Conservation (phyloP, 2,888 invertebrate species). For the Enoplolaimus lenunculus region DNA sequence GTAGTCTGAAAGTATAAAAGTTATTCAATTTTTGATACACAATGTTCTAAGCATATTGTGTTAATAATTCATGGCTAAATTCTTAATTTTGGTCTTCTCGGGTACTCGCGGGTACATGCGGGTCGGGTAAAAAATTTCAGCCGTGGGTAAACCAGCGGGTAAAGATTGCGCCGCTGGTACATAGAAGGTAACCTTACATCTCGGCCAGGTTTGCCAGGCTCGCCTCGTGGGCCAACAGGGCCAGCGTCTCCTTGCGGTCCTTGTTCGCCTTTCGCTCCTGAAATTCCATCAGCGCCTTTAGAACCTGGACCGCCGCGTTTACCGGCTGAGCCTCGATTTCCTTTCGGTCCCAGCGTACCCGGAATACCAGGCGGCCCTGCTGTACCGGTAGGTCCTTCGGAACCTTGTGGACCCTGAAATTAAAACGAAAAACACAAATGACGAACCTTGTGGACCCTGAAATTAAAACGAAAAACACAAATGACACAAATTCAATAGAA, state of each 20-base stretch:
- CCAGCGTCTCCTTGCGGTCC: constrained; percentile 59
- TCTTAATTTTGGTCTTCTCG: no score
- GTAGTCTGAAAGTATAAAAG: no score
- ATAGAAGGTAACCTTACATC: constrained; percentile 15
- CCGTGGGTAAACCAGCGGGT: no score
- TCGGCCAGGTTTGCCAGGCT: constrained; percentile 35
- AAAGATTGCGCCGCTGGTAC: no score
- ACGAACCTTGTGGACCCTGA: constrained; percentile 48
- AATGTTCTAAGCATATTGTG: no score
- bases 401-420: constrained; percentile 48
- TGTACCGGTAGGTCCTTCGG: constrained; percentile 15
- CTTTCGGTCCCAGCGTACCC: constrained; percentile 50
- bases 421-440: constrained; percentile 18
- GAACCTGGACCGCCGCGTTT: constrained; percentile 24
- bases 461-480: constrained; percentile 21
- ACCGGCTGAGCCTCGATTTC: constrained; percentile 14
- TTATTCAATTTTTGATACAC: no score
- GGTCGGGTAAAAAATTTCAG: no score
- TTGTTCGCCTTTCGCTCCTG: constrained; percentile 57
- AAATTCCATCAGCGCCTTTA: constrained; percentile 59
- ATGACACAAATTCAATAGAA: constrained; percentile 18
- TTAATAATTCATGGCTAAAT: no score
- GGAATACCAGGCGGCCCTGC: constrained; percentile 55
- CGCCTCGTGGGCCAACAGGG: constrained; percentile 56
- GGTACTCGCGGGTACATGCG: no score